A percentile compares a stretch with the other conserved stretches of the same genome.
phyloP scores from a whole-genome alignment of 2,888 invertebrate genomes.

The Drosophila barbarae region DNA sequence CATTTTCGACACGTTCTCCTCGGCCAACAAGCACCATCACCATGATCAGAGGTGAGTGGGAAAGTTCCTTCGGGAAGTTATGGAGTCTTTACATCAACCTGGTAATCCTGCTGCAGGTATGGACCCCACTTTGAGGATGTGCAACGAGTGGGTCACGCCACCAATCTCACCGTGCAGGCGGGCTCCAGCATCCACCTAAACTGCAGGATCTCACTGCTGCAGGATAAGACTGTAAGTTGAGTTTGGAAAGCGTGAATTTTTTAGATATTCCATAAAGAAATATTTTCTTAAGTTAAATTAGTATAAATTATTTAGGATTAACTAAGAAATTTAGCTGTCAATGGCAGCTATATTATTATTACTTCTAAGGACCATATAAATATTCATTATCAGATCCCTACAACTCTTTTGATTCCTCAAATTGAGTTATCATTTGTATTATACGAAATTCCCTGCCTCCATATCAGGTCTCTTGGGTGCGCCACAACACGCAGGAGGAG shows the following conservation, averaged over 20 bases:
- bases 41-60: conserved; percentile 82
- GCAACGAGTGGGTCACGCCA: conserved; percentile 82
- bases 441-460: neutral
- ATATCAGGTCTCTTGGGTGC: conserved; percentile 86
- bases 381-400: no score
- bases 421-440: neutral
- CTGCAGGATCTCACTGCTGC: conserved; percentile 87
- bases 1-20: conserved; percentile 86
- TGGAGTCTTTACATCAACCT: neutral
- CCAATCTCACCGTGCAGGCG: conserved; percentile 87
- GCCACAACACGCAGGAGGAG: conserved; percentile 81
- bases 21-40: conserved; percentile 86
- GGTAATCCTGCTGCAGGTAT: conserved; percentile 80
- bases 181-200: conserved; percentile 87
- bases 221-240: conserved; percentile 87
- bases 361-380: neutral
- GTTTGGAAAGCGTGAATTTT: neutral
- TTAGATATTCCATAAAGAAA: neutral
- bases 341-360: no score
- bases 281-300: no score
- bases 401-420: neutral
- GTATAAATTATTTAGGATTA: no score
- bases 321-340: no score
- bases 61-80: neutral
- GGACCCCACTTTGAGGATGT: conserved; percentile 86